Evolutionary conservation across 2,888 invertebrate species (phyloP).

Genomic region (Polydrusus pterygomalis): DNA sequence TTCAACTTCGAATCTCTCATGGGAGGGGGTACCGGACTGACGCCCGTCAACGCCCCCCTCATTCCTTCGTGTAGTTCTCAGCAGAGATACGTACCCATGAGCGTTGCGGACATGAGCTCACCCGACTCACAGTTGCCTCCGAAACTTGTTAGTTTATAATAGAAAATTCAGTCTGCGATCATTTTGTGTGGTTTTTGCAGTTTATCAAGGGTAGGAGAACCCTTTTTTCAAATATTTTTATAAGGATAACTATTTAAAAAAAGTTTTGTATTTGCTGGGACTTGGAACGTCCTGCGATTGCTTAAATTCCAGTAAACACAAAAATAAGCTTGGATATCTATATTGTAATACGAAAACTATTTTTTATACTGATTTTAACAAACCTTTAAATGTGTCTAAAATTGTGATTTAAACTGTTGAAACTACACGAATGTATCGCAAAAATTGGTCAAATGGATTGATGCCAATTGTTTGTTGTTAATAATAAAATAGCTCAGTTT

Average conservation of each 20-base stretch:
- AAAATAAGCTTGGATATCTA: too few relatives aligned
- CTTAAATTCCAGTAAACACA: too few relatives aligned
- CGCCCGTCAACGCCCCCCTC: conserved; percentile 85
- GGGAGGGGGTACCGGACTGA: conserved; percentile 94
- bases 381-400: too few relatives aligned
- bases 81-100: conserved; percentile 80
- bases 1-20: conserved; percentile 87
- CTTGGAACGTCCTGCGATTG: too few relatives aligned
- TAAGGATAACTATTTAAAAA: too few relatives aligned
- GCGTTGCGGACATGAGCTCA: conserved; percentile 76
- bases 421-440: conserved; percentile 13
- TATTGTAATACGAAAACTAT: too few relatives aligned
- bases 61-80: conserved; percentile 85
- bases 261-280: too few relatives aligned
- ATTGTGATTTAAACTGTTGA: conserved; percentile 16
- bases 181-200: conserved; percentile 28
- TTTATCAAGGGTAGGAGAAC: too few relatives aligned
- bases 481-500: conserved; percentile 45
- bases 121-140: conserved; percentile 84
- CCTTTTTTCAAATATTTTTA: too few relatives aligned
- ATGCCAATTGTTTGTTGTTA: conserved; percentile 53
- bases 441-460: conserved; percentile 24
- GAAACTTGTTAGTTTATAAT: conserved; percentile 90
- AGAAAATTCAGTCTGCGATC: conserved; percentile 15
- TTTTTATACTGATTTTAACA: not conserved